Percentiles rank a stretch among this genome's conserved stretches.
Evolutionary conservation across 2,113 vertebrate species (phyloP).

Genomic region (Megaceryle torquata): DNA sequence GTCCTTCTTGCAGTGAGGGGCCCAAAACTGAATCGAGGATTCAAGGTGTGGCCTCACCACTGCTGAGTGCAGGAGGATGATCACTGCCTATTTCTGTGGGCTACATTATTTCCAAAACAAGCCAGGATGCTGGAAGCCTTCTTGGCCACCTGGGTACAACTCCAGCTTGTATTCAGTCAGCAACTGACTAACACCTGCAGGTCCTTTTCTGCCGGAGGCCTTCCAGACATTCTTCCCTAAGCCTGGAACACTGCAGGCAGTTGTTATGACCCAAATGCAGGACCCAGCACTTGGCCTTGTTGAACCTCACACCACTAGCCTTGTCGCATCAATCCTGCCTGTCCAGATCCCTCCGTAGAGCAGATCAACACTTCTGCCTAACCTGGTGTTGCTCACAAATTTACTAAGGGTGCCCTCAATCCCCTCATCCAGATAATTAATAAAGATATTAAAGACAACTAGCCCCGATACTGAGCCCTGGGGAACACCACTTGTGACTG

Average conservation of each 20-base stretch:
- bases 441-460: not conserved
- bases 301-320: no score
- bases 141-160: not conserved
- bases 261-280: not conserved
- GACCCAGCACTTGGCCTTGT: not conserved
- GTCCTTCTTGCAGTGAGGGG: not conserved
- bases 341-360: not conserved
- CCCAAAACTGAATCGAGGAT: not conserved
- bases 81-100: not conserved
- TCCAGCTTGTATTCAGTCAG: not conserved
- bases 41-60: not conserved
- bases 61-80: not conserved
- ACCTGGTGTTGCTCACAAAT: not conserved
- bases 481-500: not conserved
- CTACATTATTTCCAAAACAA: not conserved
- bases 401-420: not conserved
- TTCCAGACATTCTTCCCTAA: not conserved
- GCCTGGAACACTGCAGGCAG: not conserved
- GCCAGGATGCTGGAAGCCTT: not conserved
- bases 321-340: not conserved
- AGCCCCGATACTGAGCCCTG: not conserved
- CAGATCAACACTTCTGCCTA: not conserved
- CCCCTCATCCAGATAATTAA: not conserved
- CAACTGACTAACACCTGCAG: no score
- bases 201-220: not conserved